Evolutionary conservation across 1,140 invertebrate species (phyloP).

Genomic region (Diorhabda sublineata): DNA sequence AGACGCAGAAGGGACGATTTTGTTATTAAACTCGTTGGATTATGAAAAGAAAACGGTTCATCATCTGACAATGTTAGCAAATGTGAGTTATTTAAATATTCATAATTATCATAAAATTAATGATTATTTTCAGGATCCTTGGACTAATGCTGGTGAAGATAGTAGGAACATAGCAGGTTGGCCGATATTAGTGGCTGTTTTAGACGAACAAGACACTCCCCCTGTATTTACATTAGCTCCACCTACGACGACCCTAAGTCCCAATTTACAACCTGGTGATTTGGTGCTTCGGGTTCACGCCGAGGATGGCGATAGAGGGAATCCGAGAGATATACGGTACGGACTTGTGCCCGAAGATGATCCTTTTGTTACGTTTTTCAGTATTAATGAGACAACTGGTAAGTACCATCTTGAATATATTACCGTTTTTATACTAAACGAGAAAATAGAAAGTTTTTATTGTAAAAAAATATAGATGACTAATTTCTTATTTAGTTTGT

Average conservation of each 20-base stretch:
- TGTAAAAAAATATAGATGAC: too few species aligned
- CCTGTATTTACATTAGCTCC: conserved; percentile 78
- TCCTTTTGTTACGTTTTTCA: conserved; percentile 7
- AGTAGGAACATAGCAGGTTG: conserved; percentile 80
- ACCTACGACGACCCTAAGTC: conserved; percentile 67
- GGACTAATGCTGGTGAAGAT: conserved; percentile 72
- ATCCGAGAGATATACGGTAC: conserved; percentile 75
- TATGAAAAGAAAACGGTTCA: conserved; percentile 84
- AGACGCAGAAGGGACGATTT: conserved; percentile 70
- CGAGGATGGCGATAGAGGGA: conserved; percentile 84
- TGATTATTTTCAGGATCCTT: conserved; percentile 65
- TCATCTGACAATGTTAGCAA: conserved; percentile 72
- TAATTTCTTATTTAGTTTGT: too few species aligned
- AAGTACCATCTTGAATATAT: not conserved
- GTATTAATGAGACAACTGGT: conserved; percentile 7
- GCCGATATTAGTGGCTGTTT: conserved; percentile 73
- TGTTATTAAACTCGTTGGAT: conserved; percentile 70
- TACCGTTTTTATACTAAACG: too few species aligned
- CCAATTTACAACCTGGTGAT: conserved; percentile 61
- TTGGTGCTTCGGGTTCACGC: conserved; percentile 68
- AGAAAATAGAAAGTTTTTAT: too few species aligned
- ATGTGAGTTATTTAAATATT: conserved; percentile 56
- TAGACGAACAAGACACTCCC: conserved; percentile 82
- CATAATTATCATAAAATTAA: not conserved
- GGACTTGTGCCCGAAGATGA: conserved; percentile 69